A percentile compares a stretch with the other conserved stretches of the same genome.
Conservation (phyloP, 2,797 vertebrate species). For the Aplochiton taeniatus region DNA sequence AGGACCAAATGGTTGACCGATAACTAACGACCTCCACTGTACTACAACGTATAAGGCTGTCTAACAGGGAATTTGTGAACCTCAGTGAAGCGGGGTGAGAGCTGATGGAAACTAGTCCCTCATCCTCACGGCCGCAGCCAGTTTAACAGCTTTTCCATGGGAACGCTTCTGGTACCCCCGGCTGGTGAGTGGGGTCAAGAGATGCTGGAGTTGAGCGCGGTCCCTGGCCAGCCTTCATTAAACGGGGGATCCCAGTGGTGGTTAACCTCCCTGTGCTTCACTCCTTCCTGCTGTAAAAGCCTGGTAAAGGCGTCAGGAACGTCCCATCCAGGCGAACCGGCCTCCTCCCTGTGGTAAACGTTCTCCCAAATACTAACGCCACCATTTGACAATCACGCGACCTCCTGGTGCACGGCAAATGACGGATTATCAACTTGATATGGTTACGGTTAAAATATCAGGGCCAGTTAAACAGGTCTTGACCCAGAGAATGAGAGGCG, state of each 20-base stretch:
- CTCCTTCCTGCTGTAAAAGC: slow-evolving; percentile 75
- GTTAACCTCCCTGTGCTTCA: slow-evolving; percentile 71
- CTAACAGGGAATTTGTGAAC: slow-evolving; percentile 21
- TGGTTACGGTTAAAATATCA: no score
- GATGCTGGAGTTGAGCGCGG: slow-evolving; percentile 68
- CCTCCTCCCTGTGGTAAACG: slow-evolving; percentile 1
- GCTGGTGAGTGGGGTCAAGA: slow-evolving; percentile 57
- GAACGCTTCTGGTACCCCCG: slow-evolving; percentile 56
- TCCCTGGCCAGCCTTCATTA: slow-evolving; percentile 57
- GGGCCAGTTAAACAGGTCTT: no score
- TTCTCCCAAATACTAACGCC: slow-evolving; percentile 13
- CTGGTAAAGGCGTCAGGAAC: slow-evolving; percentile 53
- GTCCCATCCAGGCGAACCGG: slow-evolving; percentile 28
- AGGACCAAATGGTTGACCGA: slow-evolving; percentile 5
- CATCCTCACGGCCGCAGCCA: slow-evolving; percentile 57
- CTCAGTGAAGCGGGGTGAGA: slow-evolving; percentile 46
- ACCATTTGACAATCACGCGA: no score
- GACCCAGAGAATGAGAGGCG: no score
- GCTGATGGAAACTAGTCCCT: slow-evolving; percentile 74
- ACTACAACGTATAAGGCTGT: slow-evolving; percentile 1
- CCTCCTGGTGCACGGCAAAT: no score
- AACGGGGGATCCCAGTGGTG: slow-evolving; percentile 65
- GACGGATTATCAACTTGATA: no score
- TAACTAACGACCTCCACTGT: slow-evolving; percentile 6
- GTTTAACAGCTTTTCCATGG: slow-evolving; percentile 76